phyloP scores from a whole-genome alignment of 2,113 vertebrate species.

The Notothenia rossii region DNA sequence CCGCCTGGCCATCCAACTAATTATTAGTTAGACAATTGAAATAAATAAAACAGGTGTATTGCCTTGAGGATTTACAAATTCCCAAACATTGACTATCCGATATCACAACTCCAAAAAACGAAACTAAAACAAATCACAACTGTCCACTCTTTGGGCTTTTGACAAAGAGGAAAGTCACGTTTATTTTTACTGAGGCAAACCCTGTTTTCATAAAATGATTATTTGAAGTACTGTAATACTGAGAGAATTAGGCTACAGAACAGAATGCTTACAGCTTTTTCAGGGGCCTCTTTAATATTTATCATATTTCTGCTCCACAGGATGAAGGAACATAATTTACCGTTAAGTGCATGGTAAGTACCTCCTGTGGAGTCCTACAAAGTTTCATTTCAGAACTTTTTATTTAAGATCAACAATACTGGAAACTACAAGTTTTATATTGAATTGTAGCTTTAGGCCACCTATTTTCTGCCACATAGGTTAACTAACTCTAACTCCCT shows the following conservation, averaged over 20 bases:
- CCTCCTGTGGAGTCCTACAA: conserved; percentile 37
- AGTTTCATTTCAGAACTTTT: conserved; percentile 15
- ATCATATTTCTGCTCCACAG: conserved; percentile 42
- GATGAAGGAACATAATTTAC: conserved; percentile 50
- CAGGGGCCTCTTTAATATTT: conserved; percentile 32
- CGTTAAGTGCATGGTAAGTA: conserved; percentile 56
- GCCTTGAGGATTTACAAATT: too few relatives aligned
- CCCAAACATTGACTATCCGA: not conserved
- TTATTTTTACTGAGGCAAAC: not conserved
- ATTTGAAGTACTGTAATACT: conserved; percentile 26
- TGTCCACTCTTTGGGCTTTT: not conserved
- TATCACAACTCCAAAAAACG: not conserved
- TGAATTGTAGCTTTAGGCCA: not conserved
- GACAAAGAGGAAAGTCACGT: not conserved
- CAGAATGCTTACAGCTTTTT: conserved; percentile 20
- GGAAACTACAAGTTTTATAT: conserved; percentile 1
- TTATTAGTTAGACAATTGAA: not conserved
- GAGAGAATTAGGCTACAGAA: conserved; percentile 43
- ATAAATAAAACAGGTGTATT: not conserved
- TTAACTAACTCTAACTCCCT: not conserved
- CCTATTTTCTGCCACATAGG: not conserved
- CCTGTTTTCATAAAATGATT: conserved; percentile 45
- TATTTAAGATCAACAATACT: conserved; percentile 3
- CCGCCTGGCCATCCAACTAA: not conserved
- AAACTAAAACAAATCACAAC: not conserved